phyloP scores from a whole-genome alignment of 2,888 invertebrate genomes.

The Heliconius erato region DNA sequence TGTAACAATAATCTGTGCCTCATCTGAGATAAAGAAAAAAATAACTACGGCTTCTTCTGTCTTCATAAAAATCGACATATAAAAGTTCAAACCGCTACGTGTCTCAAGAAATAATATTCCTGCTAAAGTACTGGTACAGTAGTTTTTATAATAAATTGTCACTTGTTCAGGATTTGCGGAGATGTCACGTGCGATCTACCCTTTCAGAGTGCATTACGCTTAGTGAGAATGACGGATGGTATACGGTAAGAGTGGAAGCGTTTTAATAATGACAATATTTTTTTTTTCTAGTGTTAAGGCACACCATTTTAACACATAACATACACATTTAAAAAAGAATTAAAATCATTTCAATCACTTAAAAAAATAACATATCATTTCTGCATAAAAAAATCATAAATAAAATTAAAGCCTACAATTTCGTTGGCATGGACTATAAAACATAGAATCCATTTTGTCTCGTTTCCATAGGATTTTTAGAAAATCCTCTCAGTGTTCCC shows the following conservation, averaged over 20 bases:
- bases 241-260: conserved; percentile 2
- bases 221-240: conserved; percentile 45
- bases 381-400: too few species aligned
- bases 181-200: conserved; percentile 71
- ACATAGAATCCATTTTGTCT: too few species aligned
- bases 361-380: too few species aligned
- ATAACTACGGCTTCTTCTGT: neutral
- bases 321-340: too few species aligned
- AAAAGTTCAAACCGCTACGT: conserved; percentile 24
- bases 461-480: too few species aligned
- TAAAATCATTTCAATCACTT: too few species aligned
- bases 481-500: too few species aligned
- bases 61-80: conserved; percentile 19
- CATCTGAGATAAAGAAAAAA: neutral
- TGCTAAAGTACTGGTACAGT: conserved; percentile 20
- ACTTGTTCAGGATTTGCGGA: conserved; percentile 59
- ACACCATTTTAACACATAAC: too few species aligned
- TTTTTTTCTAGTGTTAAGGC: neutral
- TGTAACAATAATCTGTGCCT: neutral
- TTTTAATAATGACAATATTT: neutral
- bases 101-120: conserved; percentile 38
- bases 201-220: conserved; percentile 75
- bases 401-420: too few species aligned
- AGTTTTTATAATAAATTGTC: conserved; percentile 52
- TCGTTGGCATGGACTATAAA: too few species aligned